Evolutionary conservation across 2,797 vertebrate species (phyloP).

Genomic region (Neopelma chrysocephalum): DNA sequence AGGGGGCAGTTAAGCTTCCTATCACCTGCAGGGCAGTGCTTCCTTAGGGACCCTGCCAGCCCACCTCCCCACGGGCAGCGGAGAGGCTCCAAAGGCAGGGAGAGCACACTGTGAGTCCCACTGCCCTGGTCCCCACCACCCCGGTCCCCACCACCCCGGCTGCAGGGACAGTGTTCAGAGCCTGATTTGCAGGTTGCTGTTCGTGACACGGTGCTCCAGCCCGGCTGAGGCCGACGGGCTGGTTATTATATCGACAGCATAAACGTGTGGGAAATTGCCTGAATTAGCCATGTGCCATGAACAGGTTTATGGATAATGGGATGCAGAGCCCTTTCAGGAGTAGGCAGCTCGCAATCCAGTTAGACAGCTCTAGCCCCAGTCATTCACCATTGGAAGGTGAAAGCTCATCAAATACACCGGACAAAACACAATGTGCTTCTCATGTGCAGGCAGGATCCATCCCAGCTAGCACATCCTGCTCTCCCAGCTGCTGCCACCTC

Average conservation of each 20-base stretch:
- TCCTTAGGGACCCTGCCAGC: background rate
- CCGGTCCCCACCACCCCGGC: background rate
- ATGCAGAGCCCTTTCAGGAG: conserved; percentile 36
- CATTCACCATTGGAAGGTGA: background rate
- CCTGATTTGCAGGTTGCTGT: background rate
- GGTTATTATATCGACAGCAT: background rate
- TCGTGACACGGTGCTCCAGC: background rate
- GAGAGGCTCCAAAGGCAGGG: background rate
- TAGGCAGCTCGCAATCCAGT: background rate
- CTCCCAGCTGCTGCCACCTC: background rate
- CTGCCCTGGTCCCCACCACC: background rate
- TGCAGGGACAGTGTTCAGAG: background rate
- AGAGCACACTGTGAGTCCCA: fast-evolving
- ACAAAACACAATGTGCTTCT: background rate
- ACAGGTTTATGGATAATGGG: conserved; percentile 54
- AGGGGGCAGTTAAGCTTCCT: background rate
- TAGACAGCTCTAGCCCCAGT: background rate
- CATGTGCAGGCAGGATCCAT: background rate
- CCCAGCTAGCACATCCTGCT: background rate
- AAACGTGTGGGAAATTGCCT: conserved; percentile 47
- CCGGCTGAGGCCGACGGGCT: background rate
- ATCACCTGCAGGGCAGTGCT: background rate
- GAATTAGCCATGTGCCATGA: conserved; percentile 51
- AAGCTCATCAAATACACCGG: background rate
- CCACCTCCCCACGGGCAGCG: background rate